phyloP scores from a whole-genome alignment of 1,140 invertebrate species.

The Camponotus vicinus region DNA sequence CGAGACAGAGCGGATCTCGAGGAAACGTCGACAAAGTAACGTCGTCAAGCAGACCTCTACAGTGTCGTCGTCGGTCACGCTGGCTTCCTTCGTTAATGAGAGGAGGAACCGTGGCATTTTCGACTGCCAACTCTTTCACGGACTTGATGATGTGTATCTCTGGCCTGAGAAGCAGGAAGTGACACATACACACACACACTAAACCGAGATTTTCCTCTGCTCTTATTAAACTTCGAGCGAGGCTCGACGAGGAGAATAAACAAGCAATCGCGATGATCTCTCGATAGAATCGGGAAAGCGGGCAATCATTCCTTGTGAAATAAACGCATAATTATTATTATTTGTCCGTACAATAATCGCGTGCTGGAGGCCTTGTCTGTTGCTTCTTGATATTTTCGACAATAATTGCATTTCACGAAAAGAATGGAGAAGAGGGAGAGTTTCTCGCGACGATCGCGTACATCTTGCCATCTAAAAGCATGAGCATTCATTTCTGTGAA shows the following conservation, averaged over 20 bases:
- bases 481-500: not conserved
- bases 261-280: constrained; percentile 21
- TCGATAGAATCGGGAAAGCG: not conserved
- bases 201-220: constrained; percentile 24
- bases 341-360: constrained; percentile 41
- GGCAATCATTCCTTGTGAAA: constrained; percentile 2
- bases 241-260: constrained; percentile 14
- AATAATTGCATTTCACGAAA: constrained; percentile 7
- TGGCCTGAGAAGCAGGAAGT: constrained; percentile 41
- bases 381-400: constrained; percentile 28
- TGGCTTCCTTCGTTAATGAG: constrained; percentile 63
- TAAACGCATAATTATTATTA: constrained; percentile 29
- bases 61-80: constrained; percentile 49
- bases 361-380: not conserved
- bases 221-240: not conserved
- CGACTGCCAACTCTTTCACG: constrained; percentile 30
- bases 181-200: no score
- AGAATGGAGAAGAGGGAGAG: not conserved
- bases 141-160: constrained; percentile 41
- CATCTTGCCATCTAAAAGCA: not conserved
- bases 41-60: constrained; percentile 22
- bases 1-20: constrained; percentile 2
- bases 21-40: constrained; percentile 36
- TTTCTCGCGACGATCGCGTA: constrained; percentile 10
- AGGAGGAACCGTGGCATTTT: constrained; percentile 50